Base-by-base conservation (phyloP, 2,113 vertebrate genomes). In the Scartelaos histophorus region DNA sequence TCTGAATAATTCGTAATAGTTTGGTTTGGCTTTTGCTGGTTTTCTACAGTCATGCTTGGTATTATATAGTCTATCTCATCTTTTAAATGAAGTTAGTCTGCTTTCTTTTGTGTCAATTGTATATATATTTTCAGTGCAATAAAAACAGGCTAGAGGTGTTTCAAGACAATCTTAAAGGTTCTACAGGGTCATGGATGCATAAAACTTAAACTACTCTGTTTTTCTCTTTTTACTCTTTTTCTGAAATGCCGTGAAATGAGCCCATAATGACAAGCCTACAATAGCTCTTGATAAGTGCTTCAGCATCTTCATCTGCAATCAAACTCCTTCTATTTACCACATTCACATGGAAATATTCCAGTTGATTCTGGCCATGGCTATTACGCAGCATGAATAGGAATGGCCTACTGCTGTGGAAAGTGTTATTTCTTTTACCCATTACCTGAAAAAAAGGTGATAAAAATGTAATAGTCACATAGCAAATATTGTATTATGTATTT, bases 261-360 rank as follows among this genome's bases (percentile, higher is more conserved):
- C 60, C 47, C 76, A 24, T 67, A 75, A 61, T 71, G 74, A 72
- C 53, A 24, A 74, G 75, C 82, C 81, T 80, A 46, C 72, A 60
- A 77, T 76, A 29, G 21, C 1, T 69, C 62, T 68, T 60, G 54
- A 56, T 71, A 29, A 79, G 64, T 74, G 64, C 81, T 70, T 34
- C 74, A 47, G n/a, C 65, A 49, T 78, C 70, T 80, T 54, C 24
- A 58, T 65, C 45, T 46, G 69, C 34, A 66, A 73, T 77, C 75
- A 83, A 62, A 65, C 35, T 62, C 76, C 43, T 53, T 78, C 54
- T 11, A 16, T 79, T 86, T 80, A 67, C 75, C 22, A 13, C 7
- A 1, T 46, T 29, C 67, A 62, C 66, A 74, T 74, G 69, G 29
- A 82, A 74, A 74, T 60, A 70, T 49, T 74, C 67, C 57, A 38